Conservation (phyloP, 1,140 invertebrate genomes). For the Leptinotarsa defecta region DNA sequence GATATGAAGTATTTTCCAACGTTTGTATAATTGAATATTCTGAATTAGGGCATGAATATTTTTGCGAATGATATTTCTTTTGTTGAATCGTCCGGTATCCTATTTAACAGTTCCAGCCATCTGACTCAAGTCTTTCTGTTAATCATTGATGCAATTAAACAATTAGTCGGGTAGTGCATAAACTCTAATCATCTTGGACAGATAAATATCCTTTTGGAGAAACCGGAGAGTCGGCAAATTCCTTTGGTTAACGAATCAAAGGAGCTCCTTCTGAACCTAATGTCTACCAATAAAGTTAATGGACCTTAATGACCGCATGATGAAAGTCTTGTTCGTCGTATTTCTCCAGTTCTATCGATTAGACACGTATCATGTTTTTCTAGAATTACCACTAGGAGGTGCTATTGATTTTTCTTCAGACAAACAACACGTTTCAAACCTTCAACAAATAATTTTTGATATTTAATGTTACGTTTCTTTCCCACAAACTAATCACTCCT, state of each 20-base stretch:
- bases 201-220: background rate
- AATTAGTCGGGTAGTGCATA: background rate
- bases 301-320: conserved; percentile 3
- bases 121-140: background rate
- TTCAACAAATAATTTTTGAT: no score
- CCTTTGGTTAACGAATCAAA: conserved; percentile 13
- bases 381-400: background rate
- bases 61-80: no score
- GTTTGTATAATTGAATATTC: no score
- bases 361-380: background rate
- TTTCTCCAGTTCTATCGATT: background rate
- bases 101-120: no score
- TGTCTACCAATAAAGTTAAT: conserved; percentile 9
- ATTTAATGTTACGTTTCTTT: no score
- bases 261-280: conserved; percentile 1
- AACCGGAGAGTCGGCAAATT: conserved; percentile 5
- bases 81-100: no score
- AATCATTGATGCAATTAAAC: conserved; percentile 7
- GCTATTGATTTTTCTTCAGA: no score
- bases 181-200: conserved; percentile 11
- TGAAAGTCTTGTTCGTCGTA: background rate
- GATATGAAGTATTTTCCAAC: no score
- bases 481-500: no score
- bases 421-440: no score
- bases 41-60: no score